Base-by-base conservation (phyloP, 2,888 invertebrate species). In the Athripsodes cinereus region DNA sequence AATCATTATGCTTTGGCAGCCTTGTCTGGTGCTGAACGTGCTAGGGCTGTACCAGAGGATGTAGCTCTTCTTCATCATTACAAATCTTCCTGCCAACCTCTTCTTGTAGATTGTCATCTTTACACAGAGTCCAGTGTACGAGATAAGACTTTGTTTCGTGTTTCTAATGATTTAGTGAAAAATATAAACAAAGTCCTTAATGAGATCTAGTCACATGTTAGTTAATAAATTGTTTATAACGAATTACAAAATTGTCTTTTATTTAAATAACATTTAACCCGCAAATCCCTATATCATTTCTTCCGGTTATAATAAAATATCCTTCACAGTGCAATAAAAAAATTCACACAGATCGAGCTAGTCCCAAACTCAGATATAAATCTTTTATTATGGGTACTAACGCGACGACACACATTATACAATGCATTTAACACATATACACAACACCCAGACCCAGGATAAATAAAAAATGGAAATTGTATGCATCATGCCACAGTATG, bases 1-100 rank as follows among this genome's bases (percentile, higher is more conserved):
- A 89, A 89, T 71, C 89, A 89, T 69, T 89, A 88, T 67, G 84
- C 87, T 2, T 70, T 89, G 64, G 78, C 81, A 57, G 78, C 81
- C 58, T 68, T 87, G 22, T 80, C 79, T 53, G 74, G 79, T 8
- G 76, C 81, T 19, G 75, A 78, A 64, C 72, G 76, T 16, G 79
- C 79, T 40, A 80, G 82, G 74, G 76, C 83, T 62, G 77, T 87
- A 62, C 80, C 83, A 49, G 75, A 79, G 22, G 71, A 69, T 49
- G 76, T 82, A 67, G 85, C 81, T 46, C 83, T 86, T 67, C 78
- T 87, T 65, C 86, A 87, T 68, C 87, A 87, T 73, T 86, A 87
- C 67, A 82, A 83, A 72, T 76, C 66, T 34, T 66, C 75, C 67
- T 79, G 79, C 72, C 76, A 78, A 69, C 68, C 72, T 63, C 76